A percentile compares a stretch with the other conserved stretches of the same genome.
Conservation (phyloP, 2,888 invertebrate genomes). For the Amblyteles armatorius region DNA sequence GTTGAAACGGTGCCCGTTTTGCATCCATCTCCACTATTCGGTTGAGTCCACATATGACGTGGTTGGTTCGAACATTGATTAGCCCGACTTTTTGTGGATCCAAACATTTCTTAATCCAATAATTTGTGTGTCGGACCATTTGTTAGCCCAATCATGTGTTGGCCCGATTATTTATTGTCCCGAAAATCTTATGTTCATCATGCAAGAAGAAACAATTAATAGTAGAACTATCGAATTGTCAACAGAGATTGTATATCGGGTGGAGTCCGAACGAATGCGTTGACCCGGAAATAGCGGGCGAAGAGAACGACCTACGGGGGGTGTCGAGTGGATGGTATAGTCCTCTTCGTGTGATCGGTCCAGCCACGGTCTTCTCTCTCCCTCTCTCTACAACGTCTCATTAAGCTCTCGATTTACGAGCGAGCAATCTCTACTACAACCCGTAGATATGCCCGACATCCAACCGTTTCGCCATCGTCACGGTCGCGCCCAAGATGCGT, state of each 20-base stretch:
- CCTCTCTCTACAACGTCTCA: constrained; percentile 74
- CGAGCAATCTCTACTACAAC: constrained; percentile 70
- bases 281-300: constrained; percentile 14
- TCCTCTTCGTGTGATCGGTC: background rate
- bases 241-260: background rate
- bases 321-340: constrained; percentile 26
- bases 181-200: background rate
- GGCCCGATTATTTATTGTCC: no score
- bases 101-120: background rate
- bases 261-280: constrained; percentile 7
- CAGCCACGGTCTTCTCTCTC: background rate
- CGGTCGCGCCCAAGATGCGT: constrained; percentile 36
- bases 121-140: no score
- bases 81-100: background rate
- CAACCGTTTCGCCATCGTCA: constrained; percentile 45
- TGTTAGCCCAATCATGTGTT: no score
- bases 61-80: background rate
- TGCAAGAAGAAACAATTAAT: background rate
- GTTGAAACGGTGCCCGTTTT: no score
- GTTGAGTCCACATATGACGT: background rate
- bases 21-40: no score
- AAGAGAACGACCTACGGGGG: constrained; percentile 28
- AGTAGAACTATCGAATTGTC: background rate
- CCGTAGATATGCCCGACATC: constrained; percentile 75
- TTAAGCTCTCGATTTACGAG: constrained; percentile 77